phyloP scores from a whole-genome alignment of 2,797 vertebrate genomes.

The Lutra lutra region DNA sequence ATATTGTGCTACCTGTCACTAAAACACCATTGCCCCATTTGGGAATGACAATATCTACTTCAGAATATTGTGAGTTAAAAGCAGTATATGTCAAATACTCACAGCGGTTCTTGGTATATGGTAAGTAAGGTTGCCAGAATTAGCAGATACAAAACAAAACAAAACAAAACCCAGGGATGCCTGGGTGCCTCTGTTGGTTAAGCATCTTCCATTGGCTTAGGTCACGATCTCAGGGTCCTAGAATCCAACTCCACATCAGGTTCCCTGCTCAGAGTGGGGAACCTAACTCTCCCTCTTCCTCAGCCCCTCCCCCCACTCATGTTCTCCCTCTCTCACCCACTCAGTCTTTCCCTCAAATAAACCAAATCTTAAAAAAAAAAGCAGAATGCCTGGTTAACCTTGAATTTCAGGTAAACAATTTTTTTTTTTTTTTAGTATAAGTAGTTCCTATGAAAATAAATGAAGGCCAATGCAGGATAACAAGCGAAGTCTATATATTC shows the following conservation, averaged over 20 bases:
- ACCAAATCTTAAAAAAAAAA: not conserved
- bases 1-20: not conserved
- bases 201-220: no score
- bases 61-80: not conserved
- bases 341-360: no score
- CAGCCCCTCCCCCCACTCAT: no score
- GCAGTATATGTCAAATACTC: not conserved
- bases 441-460: not conserved
- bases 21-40: no score
- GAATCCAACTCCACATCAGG: no score
- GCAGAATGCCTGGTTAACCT: not conserved
- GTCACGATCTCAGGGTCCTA: no score
- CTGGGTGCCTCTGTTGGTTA: not conserved
- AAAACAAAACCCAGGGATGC: not conserved
- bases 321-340: no score
- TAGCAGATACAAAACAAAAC: not conserved
- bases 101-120: not conserved
- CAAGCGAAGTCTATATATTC: not conserved
- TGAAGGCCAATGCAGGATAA: not conserved
- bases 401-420: not conserved
- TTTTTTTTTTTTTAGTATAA: not conserved
- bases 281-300: no score
- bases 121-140: not conserved
- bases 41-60: not conserved
- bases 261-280: no score